These are phyloP conservation scores for Choristoneura fumiferana DNA, from an alignment of 1,140 invertebrate species.

Conservation along the genomic window DNA sequence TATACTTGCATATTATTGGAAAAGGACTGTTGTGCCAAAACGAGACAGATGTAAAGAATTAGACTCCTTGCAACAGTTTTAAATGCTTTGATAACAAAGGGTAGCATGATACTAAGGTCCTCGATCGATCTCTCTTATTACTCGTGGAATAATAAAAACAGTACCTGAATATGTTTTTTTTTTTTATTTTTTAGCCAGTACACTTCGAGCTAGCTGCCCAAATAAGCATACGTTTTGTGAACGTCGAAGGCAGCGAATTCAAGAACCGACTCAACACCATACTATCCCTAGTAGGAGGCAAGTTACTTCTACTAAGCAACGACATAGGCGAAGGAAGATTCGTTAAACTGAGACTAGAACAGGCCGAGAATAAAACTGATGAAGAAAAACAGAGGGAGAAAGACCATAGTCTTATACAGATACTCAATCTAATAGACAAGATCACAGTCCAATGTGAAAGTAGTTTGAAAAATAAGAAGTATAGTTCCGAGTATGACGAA, in stretches of 20 bases:
- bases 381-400: constrained; percentile 73
- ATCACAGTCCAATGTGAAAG: constrained; percentile 73
- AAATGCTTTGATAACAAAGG: too few species aligned
- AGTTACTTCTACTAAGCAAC: constrained; percentile 59
- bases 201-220: constrained; percentile 82
- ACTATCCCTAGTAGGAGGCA: constrained; percentile 78
- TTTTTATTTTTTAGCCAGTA: constrained; percentile 57
- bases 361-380: constrained; percentile 53
- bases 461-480: constrained; percentile 64
- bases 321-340: constrained; percentile 70
- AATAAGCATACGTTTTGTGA: constrained; percentile 84
- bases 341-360: constrained; percentile 57
- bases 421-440: constrained; percentile 77
- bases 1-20: too few species aligned
- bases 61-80: too few species aligned
- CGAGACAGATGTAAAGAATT: too few species aligned
- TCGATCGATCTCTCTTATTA: too few species aligned
- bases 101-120: too few species aligned
- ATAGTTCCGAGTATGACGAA: constrained; percentile 73
- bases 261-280: constrained; percentile 79
- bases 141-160: too few species aligned
- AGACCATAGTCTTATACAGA: constrained; percentile 79
- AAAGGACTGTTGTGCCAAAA: too few species aligned
- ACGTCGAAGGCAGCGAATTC: constrained; percentile 84
- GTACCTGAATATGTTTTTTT: too few species aligned